Percentiles rank a stretch among this genome's conserved stretches.
These are phyloP conservation scores for Celastrina argiolus DNA, from an alignment of 2,888 invertebrate species.

Conservation along the genomic window DNA sequence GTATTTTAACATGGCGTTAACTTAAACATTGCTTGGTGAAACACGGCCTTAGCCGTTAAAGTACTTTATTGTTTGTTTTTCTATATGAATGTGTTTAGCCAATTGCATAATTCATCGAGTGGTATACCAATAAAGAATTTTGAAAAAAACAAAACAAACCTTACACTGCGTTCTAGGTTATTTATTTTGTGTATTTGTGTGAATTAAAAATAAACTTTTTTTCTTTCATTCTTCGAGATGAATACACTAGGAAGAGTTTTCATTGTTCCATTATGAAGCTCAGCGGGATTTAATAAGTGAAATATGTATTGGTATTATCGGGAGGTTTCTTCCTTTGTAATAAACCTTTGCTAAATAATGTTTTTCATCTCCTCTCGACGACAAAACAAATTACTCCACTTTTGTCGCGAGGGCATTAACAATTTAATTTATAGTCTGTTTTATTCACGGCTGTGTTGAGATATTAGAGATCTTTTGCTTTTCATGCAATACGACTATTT, in stretches of 20 bases:
- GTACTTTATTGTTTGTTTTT: too few species aligned
- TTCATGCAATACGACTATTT: background rate
- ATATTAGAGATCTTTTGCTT: conserved; percentile 11
- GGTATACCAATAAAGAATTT: too few species aligned
- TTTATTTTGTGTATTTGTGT: too few species aligned
- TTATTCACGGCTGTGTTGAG: conserved; percentile 35
- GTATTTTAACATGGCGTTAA: too few species aligned
- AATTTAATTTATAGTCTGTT: conserved; percentile 65
- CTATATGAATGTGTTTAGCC: too few species aligned
- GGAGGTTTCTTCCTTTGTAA: conserved; percentile 37
- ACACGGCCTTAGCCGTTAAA: too few species aligned
- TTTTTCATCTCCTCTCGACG: conserved; percentile 70
- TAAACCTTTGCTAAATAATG: conserved; percentile 66
- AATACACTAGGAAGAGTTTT: background rate
- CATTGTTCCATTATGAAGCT: background rate
- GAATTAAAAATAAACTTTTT: too few species aligned
- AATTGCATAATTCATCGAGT: too few species aligned
- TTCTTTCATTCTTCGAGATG: too few species aligned
- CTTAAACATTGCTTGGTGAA: too few species aligned
- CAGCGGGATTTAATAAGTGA: conserved; percentile 8
- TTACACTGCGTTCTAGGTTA: too few species aligned
- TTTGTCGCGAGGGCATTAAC: conserved; percentile 61
- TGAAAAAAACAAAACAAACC: too few species aligned
- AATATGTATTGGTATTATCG: conserved; percentile 21
- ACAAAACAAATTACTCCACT: conserved; percentile 70